Base-by-base conservation (phyloP, 1,140 invertebrate genomes). In the Probaryconus sp. region DNA sequence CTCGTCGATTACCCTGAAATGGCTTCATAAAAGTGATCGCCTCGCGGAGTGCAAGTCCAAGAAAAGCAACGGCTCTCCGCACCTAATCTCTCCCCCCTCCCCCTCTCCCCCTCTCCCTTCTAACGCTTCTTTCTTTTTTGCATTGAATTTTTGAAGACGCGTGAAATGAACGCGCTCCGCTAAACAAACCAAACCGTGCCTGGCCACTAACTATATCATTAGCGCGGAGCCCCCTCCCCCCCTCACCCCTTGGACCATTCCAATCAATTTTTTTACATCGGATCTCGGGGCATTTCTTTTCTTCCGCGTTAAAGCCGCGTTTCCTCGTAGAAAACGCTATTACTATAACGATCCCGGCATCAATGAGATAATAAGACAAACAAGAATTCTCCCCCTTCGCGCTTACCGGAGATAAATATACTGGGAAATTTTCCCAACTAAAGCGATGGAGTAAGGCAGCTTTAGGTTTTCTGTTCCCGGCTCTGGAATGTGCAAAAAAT, bases 331-430 rank as follows among this genome's bases (percentile, higher is more conserved):
- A 69, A 60, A 69, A 69, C 65, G 40, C 47, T 38, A 69, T 70
- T 61, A 61, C 65, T 55, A 33, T 61, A 70, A 70, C 65, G 65
- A 70, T 70, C 56, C 48, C 55, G 33, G 33, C 65, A 56, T 55
- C 65, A 47, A 47, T 61, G 65, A 61, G 65, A 70, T 70, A 71
- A 63, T 71, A 70, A 70, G 67, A 63, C 56, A 56, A 71, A 63
- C 50, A 63, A 71, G 58, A 56, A 30, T n/a, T n/a, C 31, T 45
- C 38, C 24, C 37, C 17, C 48, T 38, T 2, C 28, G 43, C n/a
- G n/a, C n/a, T n/a, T n/a, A n/a, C n/a, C 55, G 55, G 58, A 64
- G 51, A 50, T 50, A 40, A 48, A 51, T 24, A 24, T 4, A 56
- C 33, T 40, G 58, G 56, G 45, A 71, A 56, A 63, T 56, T 71